Conservation (phyloP, 2,888 invertebrate genomes). For the Orgyia antiqua region DNA sequence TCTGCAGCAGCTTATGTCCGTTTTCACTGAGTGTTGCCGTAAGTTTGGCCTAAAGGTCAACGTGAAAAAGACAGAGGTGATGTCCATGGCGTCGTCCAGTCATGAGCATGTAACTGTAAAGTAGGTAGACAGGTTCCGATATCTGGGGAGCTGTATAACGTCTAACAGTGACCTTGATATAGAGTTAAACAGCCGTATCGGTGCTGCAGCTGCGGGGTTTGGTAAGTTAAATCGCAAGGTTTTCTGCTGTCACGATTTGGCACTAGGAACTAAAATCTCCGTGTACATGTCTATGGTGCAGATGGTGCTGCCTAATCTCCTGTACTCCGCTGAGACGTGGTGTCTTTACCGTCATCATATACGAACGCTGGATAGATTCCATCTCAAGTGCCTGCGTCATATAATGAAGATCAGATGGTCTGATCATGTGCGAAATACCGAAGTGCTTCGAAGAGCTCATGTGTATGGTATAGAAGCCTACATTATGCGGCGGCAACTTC, state of each 20-base stretch:
- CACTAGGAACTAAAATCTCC: conserved; percentile 6
- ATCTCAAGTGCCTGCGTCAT: conserved; percentile 10
- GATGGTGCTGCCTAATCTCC: conserved; percentile 9
- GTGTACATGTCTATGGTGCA: conserved; percentile 9
- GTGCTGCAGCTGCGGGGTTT: conserved; percentile 14
- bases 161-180: conserved; percentile 9
- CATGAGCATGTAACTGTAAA: too few species aligned
- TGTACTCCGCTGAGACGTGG: conserved; percentile 14
- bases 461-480: background rate
- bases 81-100: too few species aligned
- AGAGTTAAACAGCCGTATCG: conserved; percentile 13
- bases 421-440: conserved; percentile 3
- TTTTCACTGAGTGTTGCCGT: too few species aligned
- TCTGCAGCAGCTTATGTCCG: background rate
- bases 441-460: background rate
- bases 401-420: conserved; percentile 11
- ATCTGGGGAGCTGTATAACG: conserved; percentile 11
- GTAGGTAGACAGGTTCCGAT: conserved; percentile 10
- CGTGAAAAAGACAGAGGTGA: too few species aligned
- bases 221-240: background rate
- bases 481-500: background rate
- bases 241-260: conserved; percentile 5
- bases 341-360: conserved; percentile 11
- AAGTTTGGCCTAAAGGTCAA: too few species aligned
- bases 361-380: conserved; percentile 9